Evolutionary conservation across 2,888 invertebrate species (phyloP), one percentile per base, ranked within the genome.

Genomic region (Ligdia adustata): DNA sequence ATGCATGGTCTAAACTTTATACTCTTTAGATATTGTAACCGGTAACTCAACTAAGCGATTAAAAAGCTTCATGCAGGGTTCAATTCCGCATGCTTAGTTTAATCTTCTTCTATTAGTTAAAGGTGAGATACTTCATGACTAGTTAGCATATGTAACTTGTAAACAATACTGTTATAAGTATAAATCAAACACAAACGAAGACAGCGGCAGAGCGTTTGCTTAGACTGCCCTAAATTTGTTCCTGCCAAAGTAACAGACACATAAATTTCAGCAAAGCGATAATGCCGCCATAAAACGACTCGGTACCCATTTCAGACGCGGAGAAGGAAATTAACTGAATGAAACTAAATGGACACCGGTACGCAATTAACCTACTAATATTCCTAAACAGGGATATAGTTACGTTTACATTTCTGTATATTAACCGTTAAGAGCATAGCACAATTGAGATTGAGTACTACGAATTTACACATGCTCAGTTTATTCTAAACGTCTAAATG

Each of bases 401-500:
- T n/a, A 38, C 29, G 24, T 44, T 31, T 18, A 31, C 33, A 33
- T 27, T 22, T 45, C 44, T 33, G 32, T 37, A 29, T 18, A 40
- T 32, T 28, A 18, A 51, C 50, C 43, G 54, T 56, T 56, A 55
- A 20, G 11, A 46, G 31, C 46, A 40, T 6, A 29, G 28, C 32
- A 15, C 48, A 51, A 57, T 54, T 41, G 44, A 52, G 47, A 43
- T 50, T 39, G 50, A 55, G 46, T 44, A 44, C 48, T 46, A 35
- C 33, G 32, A 54, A 57, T 52, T 48, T 47, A 51, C 56, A 52
- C 56, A 39, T 50, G 35, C 35, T 45, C 24, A 40, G 37, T 48
- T 56, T 54, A 29, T 22, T 37, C 22, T 46, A 37, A 50, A 39
- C 49, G 41, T 37, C 34, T 40, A 57, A 59, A 52, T 57, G 41